Conservation (phyloP, 2,888 invertebrate species). For the Lycia hirtaria region DNA sequence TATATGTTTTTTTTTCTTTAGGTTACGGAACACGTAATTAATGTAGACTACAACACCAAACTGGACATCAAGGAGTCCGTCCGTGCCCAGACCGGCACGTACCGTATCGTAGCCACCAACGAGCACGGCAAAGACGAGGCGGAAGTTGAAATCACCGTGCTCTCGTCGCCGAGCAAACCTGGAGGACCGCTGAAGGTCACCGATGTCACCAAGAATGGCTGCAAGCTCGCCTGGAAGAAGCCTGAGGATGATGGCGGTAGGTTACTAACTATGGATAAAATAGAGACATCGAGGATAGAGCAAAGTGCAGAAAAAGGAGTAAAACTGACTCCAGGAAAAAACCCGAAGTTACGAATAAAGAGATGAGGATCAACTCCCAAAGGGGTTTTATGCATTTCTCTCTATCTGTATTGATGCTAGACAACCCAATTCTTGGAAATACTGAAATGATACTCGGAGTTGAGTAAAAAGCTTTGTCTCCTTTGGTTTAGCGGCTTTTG, state of each 20-base stretch:
- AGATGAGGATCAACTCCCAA: no score
- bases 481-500: no score
- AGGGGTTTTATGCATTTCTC: no score
- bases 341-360: no score
- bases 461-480: no score
- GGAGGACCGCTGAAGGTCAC: conserved; percentile 95
- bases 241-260: conserved; percentile 97
- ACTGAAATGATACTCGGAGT: no score
- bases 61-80: conserved; percentile 91
- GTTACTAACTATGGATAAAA: no score
- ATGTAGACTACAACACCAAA: conserved; percentile 96
- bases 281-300: no score
- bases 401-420: no score
- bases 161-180: conserved; percentile 93
- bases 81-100: conserved; percentile 95
- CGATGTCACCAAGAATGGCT: conserved; percentile 95
- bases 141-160: conserved; percentile 96
- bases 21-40: conserved; percentile 91
- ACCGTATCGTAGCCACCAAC: conserved; percentile 95
- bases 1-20: conserved; percentile 38
- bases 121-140: conserved; percentile 96
- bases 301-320: no score
- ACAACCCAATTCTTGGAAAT: no score
- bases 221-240: conserved; percentile 96
- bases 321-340: no score